A percentile compares a stretch with the other conserved stretches of the same genome.
Conservation (phyloP, 2,888 invertebrate species). For the Elegia similella region DNA sequence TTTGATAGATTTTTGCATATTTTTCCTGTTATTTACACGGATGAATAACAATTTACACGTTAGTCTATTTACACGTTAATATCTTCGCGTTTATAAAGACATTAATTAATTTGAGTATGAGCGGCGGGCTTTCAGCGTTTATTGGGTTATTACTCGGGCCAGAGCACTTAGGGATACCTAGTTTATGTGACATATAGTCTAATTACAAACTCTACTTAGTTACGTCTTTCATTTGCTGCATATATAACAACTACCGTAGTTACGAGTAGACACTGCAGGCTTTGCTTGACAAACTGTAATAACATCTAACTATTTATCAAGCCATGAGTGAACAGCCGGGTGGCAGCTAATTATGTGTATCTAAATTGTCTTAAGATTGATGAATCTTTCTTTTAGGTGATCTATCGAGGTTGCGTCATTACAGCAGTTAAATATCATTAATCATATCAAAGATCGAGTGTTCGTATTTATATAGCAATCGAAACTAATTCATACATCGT, state of each 20-base stretch:
- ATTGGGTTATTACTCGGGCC: no score
- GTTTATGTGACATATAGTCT: neutral
- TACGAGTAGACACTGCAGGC: neutral
- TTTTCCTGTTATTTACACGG: no score
- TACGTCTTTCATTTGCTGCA: neutral
- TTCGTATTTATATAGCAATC: neutral
- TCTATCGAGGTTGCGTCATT: neutral
- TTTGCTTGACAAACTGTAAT: neutral
- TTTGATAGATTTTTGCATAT: no score
- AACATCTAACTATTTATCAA: constrained; percentile 3
- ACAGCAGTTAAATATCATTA: constrained; percentile 7
- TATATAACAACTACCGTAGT: neutral
- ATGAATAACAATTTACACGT: no score
- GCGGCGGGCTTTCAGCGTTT: no score
- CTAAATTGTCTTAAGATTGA: constrained; percentile 18
- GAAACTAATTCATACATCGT: neutral
- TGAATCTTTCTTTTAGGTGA: constrained; percentile 11
- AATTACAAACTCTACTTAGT: constrained; percentile 1
- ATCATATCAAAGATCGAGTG: neutral
- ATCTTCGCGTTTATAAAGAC: no score
- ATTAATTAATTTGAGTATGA: no score
- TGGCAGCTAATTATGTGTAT: constrained; percentile 12
- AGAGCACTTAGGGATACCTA: constrained; percentile 6
- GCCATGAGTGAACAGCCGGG: neutral
- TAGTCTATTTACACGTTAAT: no score